Evolutionary conservation across 1,140 invertebrate genomes (phyloP), one percentile per base, ranked within the genome.

Genomic region (Drosophila biarmipes): DNA sequence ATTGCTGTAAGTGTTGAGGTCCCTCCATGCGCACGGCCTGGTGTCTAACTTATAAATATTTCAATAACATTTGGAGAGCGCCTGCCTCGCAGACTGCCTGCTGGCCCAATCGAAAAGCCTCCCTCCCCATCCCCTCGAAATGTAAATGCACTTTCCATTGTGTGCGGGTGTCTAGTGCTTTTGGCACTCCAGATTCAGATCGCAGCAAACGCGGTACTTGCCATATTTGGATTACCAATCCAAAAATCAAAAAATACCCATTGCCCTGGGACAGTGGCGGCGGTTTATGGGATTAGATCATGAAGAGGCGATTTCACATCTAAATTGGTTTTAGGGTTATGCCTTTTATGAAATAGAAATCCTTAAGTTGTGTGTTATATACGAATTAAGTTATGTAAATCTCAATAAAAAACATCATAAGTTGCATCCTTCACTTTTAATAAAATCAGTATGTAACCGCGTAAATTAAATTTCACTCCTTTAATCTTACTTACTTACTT

Each of bases 1-100:
- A 86, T 86, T 86, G 82, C 82, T 89, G 82, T 87, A 89, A 87
- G 82, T 87, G 81, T 87, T 81, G 74, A 78, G 78, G 58, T 69
- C 52, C 69, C 51, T 57, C 53, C 59, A 62, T 10, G 17, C 10
- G 52, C 62, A 35, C 29, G 64, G 80, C 56, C 71, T 84, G 73
- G 79, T 82, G 82, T 79, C 82, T 87, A 89, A 87, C 82, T 87
- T 87, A 87, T 87, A 87, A 89, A 89, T 89, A 89, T 89, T 89
- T 89, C 84, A 89, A 89, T 89, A 87, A 87, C 84, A 89, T 87
- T 87, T 89, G 84, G 73, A 89, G 85, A 84, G 80, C 82, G 74
- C 68, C 68, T 73, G 54, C 54, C 35, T 29, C 11, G 24, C 53
- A 11, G 52, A 19, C 66, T 42, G 52, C 62, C 61, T 63, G 79